phyloP scores from a whole-genome alignment of 2,113 vertebrate genomes.

The Cryptomyrus ogoouensis region DNA sequence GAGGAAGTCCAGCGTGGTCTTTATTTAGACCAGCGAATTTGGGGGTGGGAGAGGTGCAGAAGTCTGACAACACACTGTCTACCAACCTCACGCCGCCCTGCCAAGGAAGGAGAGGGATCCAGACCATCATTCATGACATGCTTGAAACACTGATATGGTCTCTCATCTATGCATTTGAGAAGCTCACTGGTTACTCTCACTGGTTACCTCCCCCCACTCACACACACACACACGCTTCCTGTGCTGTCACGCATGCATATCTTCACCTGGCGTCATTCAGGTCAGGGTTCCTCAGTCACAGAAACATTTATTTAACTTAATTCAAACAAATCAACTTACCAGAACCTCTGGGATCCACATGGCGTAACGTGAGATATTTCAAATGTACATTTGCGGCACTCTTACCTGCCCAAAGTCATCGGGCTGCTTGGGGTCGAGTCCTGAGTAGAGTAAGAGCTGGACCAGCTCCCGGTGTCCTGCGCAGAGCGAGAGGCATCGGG shows the following conservation, averaged over 20 bases:
- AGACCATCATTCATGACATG: background rate
- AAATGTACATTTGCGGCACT: background rate
- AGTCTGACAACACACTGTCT: slow-evolving; percentile 8
- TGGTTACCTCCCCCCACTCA: background rate
- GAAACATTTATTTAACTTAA: background rate
- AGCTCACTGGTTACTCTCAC: background rate
- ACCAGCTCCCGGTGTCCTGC: slow-evolving; percentile 40
- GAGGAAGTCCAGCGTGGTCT: slow-evolving; percentile 21
- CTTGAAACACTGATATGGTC: background rate
- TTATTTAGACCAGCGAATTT: slow-evolving; percentile 27
- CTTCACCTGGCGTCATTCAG: background rate
- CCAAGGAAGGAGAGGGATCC: background rate
- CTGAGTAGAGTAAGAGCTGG: slow-evolving; percentile 40
- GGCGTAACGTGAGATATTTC: background rate
- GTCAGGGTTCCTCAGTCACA: background rate
- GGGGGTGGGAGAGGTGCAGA: slow-evolving; percentile 14
- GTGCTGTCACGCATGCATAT: background rate
- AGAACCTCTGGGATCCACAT: background rate
- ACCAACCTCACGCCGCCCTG: slow-evolving; percentile 10
- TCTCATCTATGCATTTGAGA: background rate
- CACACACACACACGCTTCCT: background rate
- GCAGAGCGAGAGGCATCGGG: background rate
- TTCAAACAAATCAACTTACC: background rate
- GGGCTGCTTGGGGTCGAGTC: slow-evolving; percentile 33
- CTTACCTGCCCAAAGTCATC: slow-evolving; percentile 39